Base-by-base conservation (phyloP, 2,113 vertebrate genomes). In the Gopherus evgoodei region DNA sequence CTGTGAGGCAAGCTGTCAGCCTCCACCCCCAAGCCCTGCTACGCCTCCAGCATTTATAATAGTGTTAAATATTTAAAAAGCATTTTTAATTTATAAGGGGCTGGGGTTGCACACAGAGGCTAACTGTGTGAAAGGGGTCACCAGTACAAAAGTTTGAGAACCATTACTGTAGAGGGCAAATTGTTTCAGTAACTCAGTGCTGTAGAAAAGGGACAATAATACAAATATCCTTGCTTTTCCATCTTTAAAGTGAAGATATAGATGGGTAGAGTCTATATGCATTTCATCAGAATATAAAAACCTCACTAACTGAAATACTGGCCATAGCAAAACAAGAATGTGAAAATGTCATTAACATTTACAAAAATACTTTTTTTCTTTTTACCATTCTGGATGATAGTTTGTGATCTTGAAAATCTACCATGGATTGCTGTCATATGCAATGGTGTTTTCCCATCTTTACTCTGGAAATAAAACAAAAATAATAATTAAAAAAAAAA, bases 401-500 rank as follows among this genome's bases (percentile, higher is more conserved):
- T 99, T 98, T 99, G 99, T 94, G 99, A 99, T 98, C 99, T 99
- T 93, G 99, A 99, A 98, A 99, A 99, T 98, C 99, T 98, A 95
- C 99, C 99, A 56, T 99, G 99, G 95, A 99, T 99, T 2, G 99
- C 99, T 13, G 99, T 99, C 99, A 99, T 99, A 96, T 99, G 99
- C 90, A 99, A 98, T 72, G 99, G 99, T 81, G 99, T 99, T 98
- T 99, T 99, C 22, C 99, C 99, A 97, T 99, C 99, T 98, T 99
- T 99, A 98, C 99, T 99, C 99, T 99, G 98, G 90, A 98, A 93
- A 53, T 91, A 95, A 95, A 56, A 95, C 81, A 89, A 49, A 87
- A 27, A 78, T 50, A 65, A 44, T 44, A 44, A 44, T 44, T 38
- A 42, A 42, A 44, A 44, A 7, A 17, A 14, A 47, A 24, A 85